These are phyloP conservation scores for Macroglossus sobrinus DNA, from an alignment of 2,113 vertebrate genomes.

Conservation along the genomic window DNA sequence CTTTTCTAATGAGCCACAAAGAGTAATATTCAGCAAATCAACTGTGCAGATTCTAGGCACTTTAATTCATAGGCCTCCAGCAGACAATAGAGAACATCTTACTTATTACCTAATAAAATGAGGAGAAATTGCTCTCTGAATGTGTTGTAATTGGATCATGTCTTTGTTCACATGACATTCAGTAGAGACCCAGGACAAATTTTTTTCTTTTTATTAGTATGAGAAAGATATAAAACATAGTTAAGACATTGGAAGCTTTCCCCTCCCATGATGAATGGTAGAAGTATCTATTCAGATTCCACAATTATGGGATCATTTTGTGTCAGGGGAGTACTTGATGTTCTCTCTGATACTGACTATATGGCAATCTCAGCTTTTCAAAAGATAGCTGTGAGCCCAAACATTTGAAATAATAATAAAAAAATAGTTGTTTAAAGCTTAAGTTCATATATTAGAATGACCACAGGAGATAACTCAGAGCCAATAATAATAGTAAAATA, in stretches of 20 bases:
- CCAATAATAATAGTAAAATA: not conserved
- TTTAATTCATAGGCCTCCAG: slow-evolving; percentile 47
- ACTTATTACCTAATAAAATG: slow-evolving; percentile 57
- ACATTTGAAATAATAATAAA: not conserved
- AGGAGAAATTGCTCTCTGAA: slow-evolving; percentile 55
- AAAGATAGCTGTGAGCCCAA: not conserved
- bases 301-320: not conserved
- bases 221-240: slow-evolving; percentile 28
- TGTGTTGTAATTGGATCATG: slow-evolving; percentile 46
- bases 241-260: not conserved
- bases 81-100: slow-evolving; percentile 49
- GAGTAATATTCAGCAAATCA: not conserved
- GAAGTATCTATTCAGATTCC: slow-evolving; percentile 10
- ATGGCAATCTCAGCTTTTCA: not conserved
- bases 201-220: slow-evolving; percentile 31
- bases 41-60: not conserved
- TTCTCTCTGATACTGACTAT: not conserved
- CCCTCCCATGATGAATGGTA: not conserved
- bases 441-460: not conserved
- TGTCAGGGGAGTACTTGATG: not conserved
- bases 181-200: not conserved
- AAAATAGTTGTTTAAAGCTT: not conserved
- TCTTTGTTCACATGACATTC: slow-evolving; percentile 51
- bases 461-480: not conserved
- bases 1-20: slow-evolving; percentile 43